Conservation (phyloP, 2,113 vertebrate species). For the Leptobrachium leishanense region DNA sequence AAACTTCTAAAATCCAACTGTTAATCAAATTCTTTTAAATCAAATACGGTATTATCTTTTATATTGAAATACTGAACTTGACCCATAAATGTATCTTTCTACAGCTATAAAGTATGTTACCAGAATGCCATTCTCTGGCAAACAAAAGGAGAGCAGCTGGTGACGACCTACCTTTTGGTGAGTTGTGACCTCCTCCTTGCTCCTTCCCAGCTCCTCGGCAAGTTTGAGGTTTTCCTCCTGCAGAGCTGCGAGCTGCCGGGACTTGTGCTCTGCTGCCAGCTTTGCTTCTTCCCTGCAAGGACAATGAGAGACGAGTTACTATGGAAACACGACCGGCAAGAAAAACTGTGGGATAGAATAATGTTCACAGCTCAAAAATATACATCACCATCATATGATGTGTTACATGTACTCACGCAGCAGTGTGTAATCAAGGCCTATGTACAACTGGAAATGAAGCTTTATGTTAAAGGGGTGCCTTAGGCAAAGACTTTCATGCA, state of each 20-base stretch:
- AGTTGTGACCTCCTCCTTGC: conserved; percentile 72
- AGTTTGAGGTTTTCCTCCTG: conserved; percentile 86
- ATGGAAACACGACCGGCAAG: conserved; percentile 73
- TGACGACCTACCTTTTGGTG: conserved; percentile 76
- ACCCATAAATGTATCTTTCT: too few relatives aligned
- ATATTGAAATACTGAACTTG: too few relatives aligned
- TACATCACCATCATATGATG: conserved; percentile 59
- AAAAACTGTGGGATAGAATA: conserved; percentile 70
- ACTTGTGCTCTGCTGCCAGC: conserved; percentile 75
- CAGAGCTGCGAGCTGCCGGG: conserved; percentile 76
- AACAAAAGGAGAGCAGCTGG: too few relatives aligned
- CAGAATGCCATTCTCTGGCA: too few relatives aligned
- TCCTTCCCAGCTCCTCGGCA: conserved; percentile 75
- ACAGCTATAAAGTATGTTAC: too few relatives aligned
- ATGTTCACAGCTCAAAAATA: conserved; percentile 64
- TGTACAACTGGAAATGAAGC: too few relatives aligned
- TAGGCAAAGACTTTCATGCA: too few relatives aligned
- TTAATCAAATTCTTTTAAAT: too few relatives aligned
- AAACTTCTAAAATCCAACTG: too few relatives aligned
- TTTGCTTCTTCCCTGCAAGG: conserved; percentile 83
- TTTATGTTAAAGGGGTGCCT: too few relatives aligned
- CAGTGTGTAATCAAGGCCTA: too few relatives aligned
- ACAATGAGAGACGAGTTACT: conserved; percentile 73
- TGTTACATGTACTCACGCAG: conserved; percentile 4
- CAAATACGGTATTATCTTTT: too few relatives aligned